Conservation (phyloP, 2,888 invertebrate species). For the Dysmachus trigonus region DNA sequence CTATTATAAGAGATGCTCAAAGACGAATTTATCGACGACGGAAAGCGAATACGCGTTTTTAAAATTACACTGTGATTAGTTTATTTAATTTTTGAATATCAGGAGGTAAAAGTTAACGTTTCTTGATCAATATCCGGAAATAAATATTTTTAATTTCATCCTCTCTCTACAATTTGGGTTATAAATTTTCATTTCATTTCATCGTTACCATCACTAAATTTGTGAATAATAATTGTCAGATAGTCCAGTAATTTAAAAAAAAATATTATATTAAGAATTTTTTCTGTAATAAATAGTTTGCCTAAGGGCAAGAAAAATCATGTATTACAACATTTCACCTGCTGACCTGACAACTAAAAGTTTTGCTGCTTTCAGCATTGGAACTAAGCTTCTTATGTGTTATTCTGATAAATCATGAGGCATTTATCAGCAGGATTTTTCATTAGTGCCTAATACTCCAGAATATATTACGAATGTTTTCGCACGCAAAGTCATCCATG, state of each 20-base stretch:
- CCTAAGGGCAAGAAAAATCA: background rate
- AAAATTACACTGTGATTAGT: background rate
- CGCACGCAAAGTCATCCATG: background rate
- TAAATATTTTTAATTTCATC: background rate
- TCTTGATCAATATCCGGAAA: background rate
- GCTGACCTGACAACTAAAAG: background rate
- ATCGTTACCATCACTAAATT: too few relatives aligned
- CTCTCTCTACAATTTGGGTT: background rate
- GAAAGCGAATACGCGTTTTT: background rate
- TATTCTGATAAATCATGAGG: constrained; percentile 45
- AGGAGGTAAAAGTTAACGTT: background rate
- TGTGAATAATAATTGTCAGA: background rate
- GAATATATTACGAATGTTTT: background rate
- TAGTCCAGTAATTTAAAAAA: background rate
- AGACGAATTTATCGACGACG: background rate
- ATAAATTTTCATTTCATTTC: background rate
- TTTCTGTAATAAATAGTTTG: background rate
- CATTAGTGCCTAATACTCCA: constrained; percentile 32
- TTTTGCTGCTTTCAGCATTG: background rate
- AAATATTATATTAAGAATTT: background rate
- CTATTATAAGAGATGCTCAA: background rate
- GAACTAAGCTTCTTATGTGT: constrained; percentile 39
- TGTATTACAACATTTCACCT: background rate
- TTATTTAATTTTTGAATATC: background rate
- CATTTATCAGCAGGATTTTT: constrained; percentile 45